Evolutionary conservation across 2,888 invertebrate genomes (phyloP).

Genomic region (Electrophaes corylata): DNA sequence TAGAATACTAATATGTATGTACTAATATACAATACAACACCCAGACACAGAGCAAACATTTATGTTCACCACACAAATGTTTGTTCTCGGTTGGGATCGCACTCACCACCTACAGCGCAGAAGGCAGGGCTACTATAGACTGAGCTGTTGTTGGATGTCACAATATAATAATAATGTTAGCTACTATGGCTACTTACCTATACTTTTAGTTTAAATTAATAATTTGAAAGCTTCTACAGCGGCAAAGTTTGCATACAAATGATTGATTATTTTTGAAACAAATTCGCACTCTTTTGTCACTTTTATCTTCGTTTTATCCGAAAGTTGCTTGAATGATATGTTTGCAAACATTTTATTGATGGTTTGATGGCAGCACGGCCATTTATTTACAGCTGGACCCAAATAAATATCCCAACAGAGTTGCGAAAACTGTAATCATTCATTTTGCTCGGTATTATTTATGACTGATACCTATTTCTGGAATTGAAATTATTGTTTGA

Average conservation of each 20-base stretch:
- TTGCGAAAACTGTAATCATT: slow-evolving; percentile 67
- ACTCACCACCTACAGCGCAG: no score
- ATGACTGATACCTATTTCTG: slow-evolving; percentile 33
- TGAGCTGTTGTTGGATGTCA: no score
- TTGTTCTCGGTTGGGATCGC: no score
- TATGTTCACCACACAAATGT: no score
- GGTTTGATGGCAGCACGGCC: slow-evolving; percentile 56
- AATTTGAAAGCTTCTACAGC: not conserved
- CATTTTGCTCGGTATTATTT: slow-evolving; percentile 48
- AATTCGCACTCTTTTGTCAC: slow-evolving; percentile 31
- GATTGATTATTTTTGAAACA: slow-evolving; percentile 20
- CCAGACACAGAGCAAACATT: no score
- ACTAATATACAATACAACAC: no score
- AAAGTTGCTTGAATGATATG: slow-evolving; percentile 58
- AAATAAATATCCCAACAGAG: slow-evolving; percentile 60
- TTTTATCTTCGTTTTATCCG: slow-evolving; percentile 43
- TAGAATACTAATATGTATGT: no score
- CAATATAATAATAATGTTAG: no score
- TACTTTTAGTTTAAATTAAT: not conserved
- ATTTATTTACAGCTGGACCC: slow-evolving; percentile 65
- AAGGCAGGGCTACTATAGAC: no score
- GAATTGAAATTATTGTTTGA: slow-evolving; percentile 35
- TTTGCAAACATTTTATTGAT: slow-evolving; percentile 68
- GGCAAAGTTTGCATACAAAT: not conserved
- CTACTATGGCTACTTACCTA: no score